Percentiles rank a stretch among this genome's conserved stretches.
Evolutionary conservation across 1,140 invertebrate species (phyloP).

Genomic region (Lanistes nyassanus): DNA sequence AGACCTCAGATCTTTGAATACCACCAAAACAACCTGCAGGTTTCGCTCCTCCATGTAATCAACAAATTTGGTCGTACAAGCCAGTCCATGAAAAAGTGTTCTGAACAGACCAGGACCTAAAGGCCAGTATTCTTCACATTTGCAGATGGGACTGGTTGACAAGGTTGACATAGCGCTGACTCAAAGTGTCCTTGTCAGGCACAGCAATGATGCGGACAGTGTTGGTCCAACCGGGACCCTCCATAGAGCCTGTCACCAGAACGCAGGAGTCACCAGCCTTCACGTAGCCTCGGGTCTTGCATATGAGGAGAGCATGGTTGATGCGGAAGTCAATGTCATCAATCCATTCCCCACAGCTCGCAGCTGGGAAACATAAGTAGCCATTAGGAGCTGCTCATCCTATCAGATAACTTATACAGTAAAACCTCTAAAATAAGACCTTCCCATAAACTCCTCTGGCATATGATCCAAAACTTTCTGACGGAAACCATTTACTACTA

Average conservation of each 20-base stretch:
- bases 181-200: conserved; percentile 29
- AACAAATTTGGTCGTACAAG: too few species aligned
- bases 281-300: conserved; percentile 86
- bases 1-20: too few species aligned
- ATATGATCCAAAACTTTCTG: too few species aligned
- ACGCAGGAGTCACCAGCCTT: conserved; percentile 84
- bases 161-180: conserved; percentile 15
- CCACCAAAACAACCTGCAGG: too few species aligned
- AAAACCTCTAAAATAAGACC: neutral
- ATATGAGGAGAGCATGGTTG: conserved; percentile 86
- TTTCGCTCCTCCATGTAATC: too few species aligned
- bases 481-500: too few species aligned
- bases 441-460: neutral
- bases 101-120: too few species aligned
- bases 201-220: conserved; percentile 93
- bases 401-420: too few species aligned
- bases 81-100: too few species aligned
- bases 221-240: conserved; percentile 94
- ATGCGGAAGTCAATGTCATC: conserved; percentile 94
- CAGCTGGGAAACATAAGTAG: conserved; percentile 18
- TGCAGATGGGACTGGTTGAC: neutral
- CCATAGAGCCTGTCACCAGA: conserved; percentile 93
- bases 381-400: too few species aligned
- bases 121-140: too few species aligned
- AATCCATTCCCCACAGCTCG: conserved; percentile 79